A percentile compares a stretch with the other conserved stretches of the same genome.
phyloP scores from a whole-genome alignment of 2,888 invertebrate species.

The Agriopis marginaria region DNA sequence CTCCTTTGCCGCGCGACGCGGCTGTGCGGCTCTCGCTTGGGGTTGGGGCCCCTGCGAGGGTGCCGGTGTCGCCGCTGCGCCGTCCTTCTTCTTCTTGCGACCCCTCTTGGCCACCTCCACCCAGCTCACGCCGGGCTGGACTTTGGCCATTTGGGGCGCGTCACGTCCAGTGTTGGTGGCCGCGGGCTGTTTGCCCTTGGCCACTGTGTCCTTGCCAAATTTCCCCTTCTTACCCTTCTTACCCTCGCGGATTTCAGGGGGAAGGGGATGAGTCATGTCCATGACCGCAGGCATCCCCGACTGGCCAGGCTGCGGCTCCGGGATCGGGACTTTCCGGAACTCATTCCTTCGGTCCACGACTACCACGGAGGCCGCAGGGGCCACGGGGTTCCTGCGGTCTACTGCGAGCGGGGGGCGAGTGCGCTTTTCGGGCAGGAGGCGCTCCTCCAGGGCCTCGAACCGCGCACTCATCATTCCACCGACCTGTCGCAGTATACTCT shows the following conservation, averaged over 20 bases:
- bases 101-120: not conserved
- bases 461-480: not conserved
- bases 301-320: not conserved
- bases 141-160: not conserved
- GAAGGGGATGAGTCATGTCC: not conserved
- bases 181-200: not conserved
- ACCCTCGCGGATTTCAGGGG: not conserved
- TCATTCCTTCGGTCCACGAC: too few relatives aligned
- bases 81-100: not conserved
- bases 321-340: too few relatives aligned
- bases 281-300: not conserved
- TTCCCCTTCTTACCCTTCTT: not conserved
- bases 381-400: not conserved
- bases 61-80: not conserved
- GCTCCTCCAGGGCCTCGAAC: not conserved
- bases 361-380: too few relatives aligned
- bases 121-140: not conserved
- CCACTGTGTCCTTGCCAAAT: too few relatives aligned
- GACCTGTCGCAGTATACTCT: not conserved
- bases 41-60: too few relatives aligned
- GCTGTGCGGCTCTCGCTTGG: not conserved
- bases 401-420: not conserved
- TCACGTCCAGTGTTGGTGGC: not conserved
- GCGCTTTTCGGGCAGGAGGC: not conserved
- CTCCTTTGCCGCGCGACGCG: not conserved